A percentile compares a stretch with the other conserved stretches of the same genome.
Evolutionary conservation across 2,888 invertebrate species (phyloP).

Genomic region (Mythimna loreyi): DNA sequence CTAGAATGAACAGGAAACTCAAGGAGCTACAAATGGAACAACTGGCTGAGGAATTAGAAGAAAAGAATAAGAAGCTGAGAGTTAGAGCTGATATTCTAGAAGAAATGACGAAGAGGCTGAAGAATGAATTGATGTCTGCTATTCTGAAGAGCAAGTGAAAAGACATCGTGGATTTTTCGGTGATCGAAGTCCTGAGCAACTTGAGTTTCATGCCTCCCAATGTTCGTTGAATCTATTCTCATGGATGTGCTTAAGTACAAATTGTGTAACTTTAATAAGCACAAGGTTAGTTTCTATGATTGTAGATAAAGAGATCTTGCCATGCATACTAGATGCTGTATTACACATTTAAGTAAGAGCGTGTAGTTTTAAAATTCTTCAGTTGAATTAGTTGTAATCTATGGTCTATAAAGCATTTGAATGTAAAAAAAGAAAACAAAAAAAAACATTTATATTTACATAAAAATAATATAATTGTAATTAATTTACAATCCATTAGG

Average conservation of each 20-base stretch:
- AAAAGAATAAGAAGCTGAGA: slow-evolving; percentile 92
- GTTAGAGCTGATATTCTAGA: slow-evolving; percentile 93
- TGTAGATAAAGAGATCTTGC: slow-evolving; percentile 59
- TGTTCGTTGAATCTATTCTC: slow-evolving; percentile 66
- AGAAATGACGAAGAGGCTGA: slow-evolving; percentile 92
- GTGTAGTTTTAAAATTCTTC: slow-evolving; percentile 64
- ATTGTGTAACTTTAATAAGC: slow-evolving; percentile 45
- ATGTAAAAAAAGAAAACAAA: slow-evolving; percentile 52
- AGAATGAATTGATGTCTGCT: slow-evolving; percentile 92
- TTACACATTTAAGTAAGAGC: slow-evolving; percentile 53
- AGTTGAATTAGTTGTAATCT: slow-evolving; percentile 66
- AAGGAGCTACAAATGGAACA: slow-evolving; percentile 90
- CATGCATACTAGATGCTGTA: slow-evolving; percentile 58
- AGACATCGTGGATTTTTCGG: slow-evolving; percentile 40
- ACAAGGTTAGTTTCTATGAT: slow-evolving; percentile 61
- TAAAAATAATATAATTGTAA: slow-evolving; percentile 53
- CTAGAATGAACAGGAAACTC: slow-evolving; percentile 93
- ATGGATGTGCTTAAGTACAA: slow-evolving; percentile 66
- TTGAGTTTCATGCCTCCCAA: slow-evolving; percentile 71
- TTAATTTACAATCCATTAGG: slow-evolving; percentile 47
- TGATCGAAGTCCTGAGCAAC: slow-evolving; percentile 63
- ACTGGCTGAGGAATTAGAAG: slow-evolving; percentile 90
- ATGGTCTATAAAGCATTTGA: slow-evolving; percentile 61
- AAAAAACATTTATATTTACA: slow-evolving; percentile 49
- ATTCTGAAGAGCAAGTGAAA: slow-evolving; percentile 90